Base-by-base conservation (phyloP, 2,888 invertebrate genomes). In the Tiliacea citrago region DNA sequence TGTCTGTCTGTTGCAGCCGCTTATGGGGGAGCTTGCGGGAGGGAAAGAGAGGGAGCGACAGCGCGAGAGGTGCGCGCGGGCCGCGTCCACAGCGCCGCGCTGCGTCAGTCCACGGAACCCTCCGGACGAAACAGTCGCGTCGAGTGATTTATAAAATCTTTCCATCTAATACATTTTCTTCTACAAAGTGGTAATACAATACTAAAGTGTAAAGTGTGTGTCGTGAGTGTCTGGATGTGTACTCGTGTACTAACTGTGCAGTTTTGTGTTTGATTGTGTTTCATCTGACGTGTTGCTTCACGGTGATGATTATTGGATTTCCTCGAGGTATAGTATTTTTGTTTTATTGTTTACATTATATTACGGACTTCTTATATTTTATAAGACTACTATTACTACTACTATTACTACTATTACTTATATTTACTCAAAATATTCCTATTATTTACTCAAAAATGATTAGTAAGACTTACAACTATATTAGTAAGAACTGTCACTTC, bases 71-170 rank as follows among this genome's bases (percentile, higher is more conserved):
- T 86, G 88, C 83, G 84, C 76, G 82, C 86, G 85, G 86, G 77
- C 70, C 71, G 66, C 67, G 74, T 68, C 68, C 29, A 85, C 87
- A 84, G 89, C 89, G 89, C 89, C 89, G 84, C 89, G 78, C 63
- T 78, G 91, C 91, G 92, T 90, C 91, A 94, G 93, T 94, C 81
- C 75, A 47, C 76, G 84, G 77, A 90, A 92, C 83, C 91, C 81
- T 75, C 84, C 63, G 57, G 24, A 73, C 55, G 75, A 66, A 77
- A 58, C 69, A 82, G 90, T 79, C 86, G 88, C 88, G 87, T 86
- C 68, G 62, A 65, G 68, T 76, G 69, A 57, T 65, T 39, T 39
- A 39, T 4, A 39, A 39, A 39, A 6, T 39, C 39, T 39, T 39
- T 39, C 0, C 5, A 39, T 4, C 39, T 39, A 35, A 55, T 39